Evolutionary conservation across 2,797 vertebrate genomes (phyloP).

Genomic region (Peromyscus nudipes): DNA sequence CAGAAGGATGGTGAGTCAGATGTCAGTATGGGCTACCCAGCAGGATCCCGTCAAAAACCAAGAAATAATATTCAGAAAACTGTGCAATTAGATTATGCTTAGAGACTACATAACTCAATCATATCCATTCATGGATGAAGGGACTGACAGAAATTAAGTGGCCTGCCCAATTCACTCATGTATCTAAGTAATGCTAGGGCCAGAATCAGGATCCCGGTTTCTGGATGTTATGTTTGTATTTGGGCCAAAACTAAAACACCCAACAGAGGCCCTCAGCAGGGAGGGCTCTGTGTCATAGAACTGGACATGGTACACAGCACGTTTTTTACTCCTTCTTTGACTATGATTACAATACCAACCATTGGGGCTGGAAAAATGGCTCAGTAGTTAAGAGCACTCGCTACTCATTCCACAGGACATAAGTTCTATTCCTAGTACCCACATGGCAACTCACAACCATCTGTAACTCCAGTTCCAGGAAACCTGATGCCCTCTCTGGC

Average conservation of each 20-base stretch:
- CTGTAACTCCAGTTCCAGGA: background rate
- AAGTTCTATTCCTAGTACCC: background rate
- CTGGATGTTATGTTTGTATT: background rate
- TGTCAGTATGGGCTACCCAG: background rate
- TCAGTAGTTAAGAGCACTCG: background rate
- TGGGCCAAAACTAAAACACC: slow-evolving; percentile 20
- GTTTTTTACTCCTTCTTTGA: background rate
- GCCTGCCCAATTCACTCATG: background rate
- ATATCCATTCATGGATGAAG: slow-evolving; percentile 38
- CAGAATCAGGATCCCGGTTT: background rate
- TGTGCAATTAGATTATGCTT: background rate
- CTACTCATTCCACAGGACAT: background rate
- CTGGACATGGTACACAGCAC: background rate
- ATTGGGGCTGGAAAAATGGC: background rate
- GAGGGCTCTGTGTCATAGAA: background rate
- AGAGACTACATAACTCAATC: background rate
- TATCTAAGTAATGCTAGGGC: background rate
- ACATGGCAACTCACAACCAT: background rate
- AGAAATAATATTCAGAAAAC: slow-evolving; percentile 36
- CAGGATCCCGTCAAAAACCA: background rate
- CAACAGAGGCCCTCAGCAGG: background rate
- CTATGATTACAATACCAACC: slow-evolving; percentile 35
- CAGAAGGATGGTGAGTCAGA: background rate
- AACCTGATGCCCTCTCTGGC: background rate
- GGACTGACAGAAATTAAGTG: slow-evolving; percentile 14